Conservation (phyloP, 2,888 invertebrate genomes). For the Clitarchus hookeri region DNA sequence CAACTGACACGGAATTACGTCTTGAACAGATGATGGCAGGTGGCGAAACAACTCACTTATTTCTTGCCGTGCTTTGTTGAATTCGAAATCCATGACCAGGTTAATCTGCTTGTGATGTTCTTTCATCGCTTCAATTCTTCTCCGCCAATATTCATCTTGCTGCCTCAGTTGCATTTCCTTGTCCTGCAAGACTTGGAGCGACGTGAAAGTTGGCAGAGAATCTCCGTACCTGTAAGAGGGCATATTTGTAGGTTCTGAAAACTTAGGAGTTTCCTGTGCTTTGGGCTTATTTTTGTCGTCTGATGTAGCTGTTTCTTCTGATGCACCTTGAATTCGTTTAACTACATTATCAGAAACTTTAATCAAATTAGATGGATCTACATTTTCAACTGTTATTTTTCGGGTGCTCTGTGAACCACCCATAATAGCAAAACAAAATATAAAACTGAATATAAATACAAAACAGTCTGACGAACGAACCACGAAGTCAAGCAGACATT, state of each 20-base stretch:
- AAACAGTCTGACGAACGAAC: too few species aligned
- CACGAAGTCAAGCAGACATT: too few species aligned
- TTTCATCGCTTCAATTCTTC: constrained; percentile 21
- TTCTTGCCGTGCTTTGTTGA: constrained; percentile 4
- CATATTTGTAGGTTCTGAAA: neutral
- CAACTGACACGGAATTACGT: neutral
- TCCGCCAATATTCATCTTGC: constrained; percentile 23
- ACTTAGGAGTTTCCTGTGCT: neutral
- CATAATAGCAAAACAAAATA: neutral
- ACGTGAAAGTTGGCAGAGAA: neutral
- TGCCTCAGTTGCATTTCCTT: constrained; percentile 7
- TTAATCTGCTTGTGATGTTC: constrained; percentile 15
- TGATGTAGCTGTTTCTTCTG: neutral
- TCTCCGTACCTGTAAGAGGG: neutral
- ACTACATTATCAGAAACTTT: constrained; percentile 10
- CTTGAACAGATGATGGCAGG: neutral
- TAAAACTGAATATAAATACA: too few species aligned
- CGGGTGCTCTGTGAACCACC: constrained; percentile 15
- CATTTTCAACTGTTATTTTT: constrained; percentile 20
- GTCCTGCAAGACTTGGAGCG: neutral
- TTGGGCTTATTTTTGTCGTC: neutral
- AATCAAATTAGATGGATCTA: constrained; percentile 17
- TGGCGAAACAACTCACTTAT: constrained; percentile 19
- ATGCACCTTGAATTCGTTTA: constrained; percentile 18
- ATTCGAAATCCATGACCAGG: constrained; percentile 6